Base-by-base conservation (phyloP, 2,888 invertebrate species). In the Omphaloscelis lunosa region DNA sequence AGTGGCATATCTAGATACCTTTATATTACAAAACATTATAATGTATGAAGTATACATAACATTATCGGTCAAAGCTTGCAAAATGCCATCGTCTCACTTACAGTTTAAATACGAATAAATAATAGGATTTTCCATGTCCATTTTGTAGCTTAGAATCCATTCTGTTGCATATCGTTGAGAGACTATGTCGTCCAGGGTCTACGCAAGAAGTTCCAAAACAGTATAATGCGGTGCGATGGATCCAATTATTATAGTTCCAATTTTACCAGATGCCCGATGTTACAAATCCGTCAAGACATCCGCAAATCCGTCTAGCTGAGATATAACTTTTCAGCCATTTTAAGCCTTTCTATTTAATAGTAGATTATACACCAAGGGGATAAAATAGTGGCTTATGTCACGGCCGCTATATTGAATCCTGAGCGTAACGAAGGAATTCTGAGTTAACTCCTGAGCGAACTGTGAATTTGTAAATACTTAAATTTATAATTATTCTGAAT, bases 11-110 rank as follows among this genome's bases (percentile, higher is more conserved):
- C 27, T 62, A 62, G n/a, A 48, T 39, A 59, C 8, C 20, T 48
- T 15, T 53, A 23, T 23, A 20, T 48, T 48, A 29, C 20, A 12
- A 66, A 66, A 29, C 48, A 48, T 29, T 39, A 45, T 51, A 29
- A 61, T 53, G 12, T 72, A 72, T 51, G 45, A 53, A 72, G 34
- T 27, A 61, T 61, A 34, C 53, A 45, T 41, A 41, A 8, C 15
- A 39, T 72, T 15, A 39, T 39, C 72, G 11, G 15, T 56, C 34
- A 45, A 61, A 39, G 7, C 9, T 20, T 58, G 12, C n/a, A 72
- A 20, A 41, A 72, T 59, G 23, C 3, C 15, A 67, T 51, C 3
- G 15, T 58, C 17, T 66, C 23, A 12, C 27, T 77, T 5, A 29
- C 17, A 27, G 9, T 62, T 61, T 53, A 62, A n/a, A 56, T 12